Evolutionary conservation across 2,113 vertebrate species (phyloP), one percentile per base, ranked within the genome.

Genomic region (Pluvialis apricaria): DNA sequence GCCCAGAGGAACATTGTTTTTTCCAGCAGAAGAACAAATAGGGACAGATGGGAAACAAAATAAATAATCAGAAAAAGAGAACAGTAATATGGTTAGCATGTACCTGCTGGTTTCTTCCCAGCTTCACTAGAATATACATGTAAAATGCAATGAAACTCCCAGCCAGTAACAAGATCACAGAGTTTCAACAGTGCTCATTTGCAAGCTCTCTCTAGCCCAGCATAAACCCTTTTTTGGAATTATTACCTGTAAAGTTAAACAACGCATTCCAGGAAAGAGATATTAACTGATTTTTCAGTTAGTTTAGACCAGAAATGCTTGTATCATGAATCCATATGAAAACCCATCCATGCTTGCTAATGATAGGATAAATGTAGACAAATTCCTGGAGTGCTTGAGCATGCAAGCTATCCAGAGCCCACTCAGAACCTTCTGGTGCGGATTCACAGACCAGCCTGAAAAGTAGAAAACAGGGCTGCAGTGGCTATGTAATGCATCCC

Each of bases 101-200:
- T 76, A 55, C 73, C 81, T 88, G 32, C 38, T 92, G 52, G 38
- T 82, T 90, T 42, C 36, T 44, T 82, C 75, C 44, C 36, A 77
- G 49, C 58, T 77, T 77, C 81, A 68, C 47, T 77, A 72, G 75
- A 80, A 68, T 21, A 42, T 38, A 29, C 13, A 21, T 11, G 14
- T 36, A 49, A 66, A 73, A 69, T 62, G 4, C 16, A 38, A 18
- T 1, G 2, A 42, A n/a, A 34, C 32, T 78, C 54, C 42, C 47
- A 90, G 60, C 25, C 61, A 34, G n/a, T 44, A 84, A 34, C 29
- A 72, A 75, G 44, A 21, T 2, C 3, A 10, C 0, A 0, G 34
- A 45, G 18, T 70, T 84, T 38, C 18, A 44, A 10, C 40, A 54
- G 14, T 25, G 11, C 6, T 42, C 5, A 1, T 55, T 24, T 70